Percentiles rank a stretch among this genome's conserved stretches.
Conservation (phyloP, 2,113 vertebrate species). For the Phylloscopus whistleri region DNA sequence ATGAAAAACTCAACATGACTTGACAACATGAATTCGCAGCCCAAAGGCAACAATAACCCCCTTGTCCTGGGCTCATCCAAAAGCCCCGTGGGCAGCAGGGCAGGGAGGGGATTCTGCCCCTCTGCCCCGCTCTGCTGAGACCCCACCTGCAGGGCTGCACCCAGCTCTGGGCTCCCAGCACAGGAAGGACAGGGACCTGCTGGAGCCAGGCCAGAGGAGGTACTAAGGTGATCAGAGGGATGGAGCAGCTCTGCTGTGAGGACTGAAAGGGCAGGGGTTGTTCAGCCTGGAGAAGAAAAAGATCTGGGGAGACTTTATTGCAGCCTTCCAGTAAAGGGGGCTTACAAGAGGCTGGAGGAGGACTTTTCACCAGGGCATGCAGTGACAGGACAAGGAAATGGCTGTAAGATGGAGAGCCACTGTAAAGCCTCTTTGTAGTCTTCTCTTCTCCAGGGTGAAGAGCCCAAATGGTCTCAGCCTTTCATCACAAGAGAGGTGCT, state of each 20-base stretch:
- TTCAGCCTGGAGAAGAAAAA: background rate
- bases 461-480: background rate
- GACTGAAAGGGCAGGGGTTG: fast-evolving
- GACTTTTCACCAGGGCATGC: background rate
- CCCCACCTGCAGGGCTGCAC: background rate
- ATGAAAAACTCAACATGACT: background rate
- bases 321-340: background rate
- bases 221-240: fast-evolving
- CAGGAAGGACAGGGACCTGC: background rate
- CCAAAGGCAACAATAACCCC: background rate
- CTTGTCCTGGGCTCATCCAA: background rate
- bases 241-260: fast-evolving
- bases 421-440: fast-evolving
- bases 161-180: background rate
- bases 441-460: background rate
- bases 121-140: background rate
- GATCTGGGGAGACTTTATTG: background rate
- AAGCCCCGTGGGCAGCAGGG: background rate
- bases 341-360: background rate
- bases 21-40: background rate
- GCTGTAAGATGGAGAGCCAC: background rate
- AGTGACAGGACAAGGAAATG: background rate
- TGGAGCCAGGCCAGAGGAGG: background rate
- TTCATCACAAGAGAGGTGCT: background rate
- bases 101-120: background rate